phyloP scores from a whole-genome alignment of 2,113 vertebrate genomes.

The Burhinus bistriatus region DNA sequence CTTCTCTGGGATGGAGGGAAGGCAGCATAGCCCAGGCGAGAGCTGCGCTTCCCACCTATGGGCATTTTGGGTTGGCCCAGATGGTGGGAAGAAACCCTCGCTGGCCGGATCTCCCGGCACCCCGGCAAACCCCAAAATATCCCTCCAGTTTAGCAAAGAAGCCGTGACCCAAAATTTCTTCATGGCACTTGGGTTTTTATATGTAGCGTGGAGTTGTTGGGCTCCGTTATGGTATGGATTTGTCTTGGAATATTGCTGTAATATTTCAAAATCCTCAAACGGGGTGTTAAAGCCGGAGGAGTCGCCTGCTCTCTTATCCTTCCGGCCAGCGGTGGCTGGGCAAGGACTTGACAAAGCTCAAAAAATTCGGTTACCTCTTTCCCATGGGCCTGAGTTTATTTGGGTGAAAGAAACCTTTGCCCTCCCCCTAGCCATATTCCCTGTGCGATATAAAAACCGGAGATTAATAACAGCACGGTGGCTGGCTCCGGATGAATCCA shows the following conservation, averaged over 20 bases:
- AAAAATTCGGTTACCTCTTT: background rate
- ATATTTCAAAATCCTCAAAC: background rate
- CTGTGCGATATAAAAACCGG: accelerated
- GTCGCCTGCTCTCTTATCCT: background rate
- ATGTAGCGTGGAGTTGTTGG: background rate
- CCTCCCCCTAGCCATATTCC: background rate
- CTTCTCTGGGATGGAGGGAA: too few species aligned
- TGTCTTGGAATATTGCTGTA: background rate
- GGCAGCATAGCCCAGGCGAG: too few species aligned
- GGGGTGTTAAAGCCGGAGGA: background rate
- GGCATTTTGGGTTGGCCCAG: background rate
- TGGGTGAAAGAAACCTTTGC: background rate
- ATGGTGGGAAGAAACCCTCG: accelerated
- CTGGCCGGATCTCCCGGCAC: background rate
- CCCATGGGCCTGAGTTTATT: accelerated
- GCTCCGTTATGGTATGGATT: accelerated
- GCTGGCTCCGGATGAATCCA: too few species aligned
- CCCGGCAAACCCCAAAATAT: background rate
- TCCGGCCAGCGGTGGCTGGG: background rate
- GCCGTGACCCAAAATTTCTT: background rate
- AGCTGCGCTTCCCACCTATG: background rate
- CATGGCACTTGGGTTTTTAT: background rate
- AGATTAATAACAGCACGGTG: background rate
- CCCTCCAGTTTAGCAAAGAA: background rate
- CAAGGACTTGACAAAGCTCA: background rate